Conservation (phyloP, 2,797 vertebrate species). For the Aldrovandia affinis region DNA sequence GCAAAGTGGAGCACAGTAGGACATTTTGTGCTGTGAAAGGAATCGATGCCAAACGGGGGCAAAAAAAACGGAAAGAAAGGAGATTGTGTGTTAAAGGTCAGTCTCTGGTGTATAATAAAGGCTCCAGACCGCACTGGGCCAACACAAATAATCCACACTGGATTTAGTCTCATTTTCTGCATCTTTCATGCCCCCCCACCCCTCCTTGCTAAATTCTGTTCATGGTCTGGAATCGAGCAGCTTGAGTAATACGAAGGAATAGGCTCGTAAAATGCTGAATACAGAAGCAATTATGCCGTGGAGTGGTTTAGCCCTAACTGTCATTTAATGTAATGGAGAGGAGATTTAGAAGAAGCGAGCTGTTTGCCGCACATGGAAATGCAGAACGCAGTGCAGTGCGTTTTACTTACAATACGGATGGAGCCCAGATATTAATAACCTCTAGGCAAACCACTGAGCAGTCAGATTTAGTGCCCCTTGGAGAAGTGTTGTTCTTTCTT, state of each 20-base stretch:
- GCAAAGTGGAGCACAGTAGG: background rate
- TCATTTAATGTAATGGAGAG: constrained; percentile 20
- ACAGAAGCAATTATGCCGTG: constrained; percentile 16
- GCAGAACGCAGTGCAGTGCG: background rate
- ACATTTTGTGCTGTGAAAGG: constrained; percentile 17
- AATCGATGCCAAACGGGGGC: background rate
- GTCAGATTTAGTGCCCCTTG: constrained; percentile 14
- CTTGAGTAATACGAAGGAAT: background rate
- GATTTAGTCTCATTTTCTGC: constrained; percentile 12
- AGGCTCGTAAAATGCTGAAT: background rate
- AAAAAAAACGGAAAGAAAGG: constrained; percentile 19
- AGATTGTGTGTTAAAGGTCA: constrained; percentile 12
- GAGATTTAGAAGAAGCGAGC: constrained; percentile 11
- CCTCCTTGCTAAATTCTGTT: background rate
- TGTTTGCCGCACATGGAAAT: background rate
- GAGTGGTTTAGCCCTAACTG: constrained; percentile 26
- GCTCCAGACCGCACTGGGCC: background rate
- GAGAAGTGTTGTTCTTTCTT: constrained; percentile 34
- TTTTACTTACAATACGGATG: constrained; percentile 4
- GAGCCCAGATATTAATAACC: constrained; percentile 27
- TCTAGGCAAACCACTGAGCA: constrained; percentile 15
- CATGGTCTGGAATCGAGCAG: background rate
- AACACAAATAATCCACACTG: background rate
- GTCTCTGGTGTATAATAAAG: background rate
- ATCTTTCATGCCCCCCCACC: background rate